These are phyloP conservation scores for Thunnus albacares DNA, from an alignment of 2,797 vertebrate species.

Conservation along the genomic window DNA sequence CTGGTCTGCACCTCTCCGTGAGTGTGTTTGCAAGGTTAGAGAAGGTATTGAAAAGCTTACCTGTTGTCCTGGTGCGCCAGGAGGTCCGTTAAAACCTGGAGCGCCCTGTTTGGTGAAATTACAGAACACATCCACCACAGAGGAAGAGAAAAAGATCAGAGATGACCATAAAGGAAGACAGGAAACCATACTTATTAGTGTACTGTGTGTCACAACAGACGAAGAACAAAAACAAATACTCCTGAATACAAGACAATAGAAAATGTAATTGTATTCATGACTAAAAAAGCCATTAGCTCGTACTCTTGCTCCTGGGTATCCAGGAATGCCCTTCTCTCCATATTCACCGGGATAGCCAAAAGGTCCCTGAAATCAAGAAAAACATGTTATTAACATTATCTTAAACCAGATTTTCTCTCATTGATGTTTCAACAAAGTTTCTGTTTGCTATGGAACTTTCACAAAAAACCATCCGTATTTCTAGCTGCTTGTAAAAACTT, in stretches of 20 bases:
- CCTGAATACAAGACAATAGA: rapidly evolving
- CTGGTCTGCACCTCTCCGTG: too few relatives aligned
- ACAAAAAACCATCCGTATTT: background rate
- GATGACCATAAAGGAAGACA: background rate
- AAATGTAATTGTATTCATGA: too few relatives aligned
- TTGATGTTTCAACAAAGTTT: background rate
- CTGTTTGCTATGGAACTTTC: background rate
- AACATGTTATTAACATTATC: background rate
- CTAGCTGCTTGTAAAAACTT: background rate
- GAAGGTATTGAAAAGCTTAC: slow-evolving; percentile 54
- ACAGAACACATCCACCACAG: slow-evolving; percentile 36
- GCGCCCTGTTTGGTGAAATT: slow-evolving; percentile 84
- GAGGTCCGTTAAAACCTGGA: slow-evolving; percentile 88
- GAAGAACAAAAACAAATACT: background rate
- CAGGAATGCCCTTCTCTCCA: slow-evolving; percentile 94
- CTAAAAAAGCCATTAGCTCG: slow-evolving; percentile 20
- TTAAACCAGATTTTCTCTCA: background rate
- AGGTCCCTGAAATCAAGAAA: slow-evolving; percentile 79
- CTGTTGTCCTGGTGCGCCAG: slow-evolving; percentile 85
- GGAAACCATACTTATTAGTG: background rate
- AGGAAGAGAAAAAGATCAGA: slow-evolving; percentile 19
- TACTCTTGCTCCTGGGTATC: slow-evolving; percentile 94
- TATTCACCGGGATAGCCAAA: slow-evolving; percentile 85
- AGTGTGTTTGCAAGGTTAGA: too few relatives aligned
- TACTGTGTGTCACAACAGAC: background rate